Evolutionary conservation across 1,140 invertebrate species (phyloP).

Genomic region (Solen grandis): DNA sequence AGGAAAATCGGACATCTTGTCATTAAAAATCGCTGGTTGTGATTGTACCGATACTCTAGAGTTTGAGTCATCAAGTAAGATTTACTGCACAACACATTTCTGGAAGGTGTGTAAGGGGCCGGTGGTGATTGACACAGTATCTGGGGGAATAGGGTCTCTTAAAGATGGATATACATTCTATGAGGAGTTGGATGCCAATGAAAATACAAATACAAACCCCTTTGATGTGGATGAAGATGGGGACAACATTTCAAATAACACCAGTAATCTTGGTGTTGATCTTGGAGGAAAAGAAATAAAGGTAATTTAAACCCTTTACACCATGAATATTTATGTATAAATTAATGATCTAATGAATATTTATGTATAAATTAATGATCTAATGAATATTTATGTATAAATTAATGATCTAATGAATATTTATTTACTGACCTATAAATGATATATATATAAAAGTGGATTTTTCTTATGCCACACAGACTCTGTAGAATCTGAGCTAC

Average conservation of each 20-base stretch:
- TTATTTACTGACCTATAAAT: too few species aligned
- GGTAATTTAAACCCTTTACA: conserved; percentile 1
- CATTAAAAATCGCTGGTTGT: conserved; percentile 73
- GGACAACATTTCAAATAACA: background rate
- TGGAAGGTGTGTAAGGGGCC: conserved; percentile 72
- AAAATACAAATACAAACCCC: conserved; percentile 43
- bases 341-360: too few species aligned
- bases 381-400: too few species aligned
- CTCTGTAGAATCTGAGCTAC: too few species aligned
- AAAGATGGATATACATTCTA: conserved; percentile 71
- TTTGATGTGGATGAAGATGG: conserved; percentile 24
- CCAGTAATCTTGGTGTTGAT: conserved; percentile 33
- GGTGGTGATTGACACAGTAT: conserved; percentile 75
- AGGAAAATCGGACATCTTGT: conserved; percentile 74
- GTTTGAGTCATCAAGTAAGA: conserved; percentile 73
- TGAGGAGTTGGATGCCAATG: conserved; percentile 58
- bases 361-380: too few species aligned
- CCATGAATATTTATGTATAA: too few species aligned
- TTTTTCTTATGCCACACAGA: too few species aligned
- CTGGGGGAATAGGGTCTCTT: conserved; percentile 73
- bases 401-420: too few species aligned
- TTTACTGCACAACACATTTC: conserved; percentile 73
- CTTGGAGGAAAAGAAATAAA: conserved; percentile 54
- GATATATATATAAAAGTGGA: too few species aligned
- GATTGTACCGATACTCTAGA: conserved; percentile 75